Percentiles rank a stretch among this genome's conserved stretches.
These are phyloP conservation scores for Sakesphorus luctuosus DNA, from an alignment of 2,113 vertebrate genomes.

Conservation along the genomic window DNA sequence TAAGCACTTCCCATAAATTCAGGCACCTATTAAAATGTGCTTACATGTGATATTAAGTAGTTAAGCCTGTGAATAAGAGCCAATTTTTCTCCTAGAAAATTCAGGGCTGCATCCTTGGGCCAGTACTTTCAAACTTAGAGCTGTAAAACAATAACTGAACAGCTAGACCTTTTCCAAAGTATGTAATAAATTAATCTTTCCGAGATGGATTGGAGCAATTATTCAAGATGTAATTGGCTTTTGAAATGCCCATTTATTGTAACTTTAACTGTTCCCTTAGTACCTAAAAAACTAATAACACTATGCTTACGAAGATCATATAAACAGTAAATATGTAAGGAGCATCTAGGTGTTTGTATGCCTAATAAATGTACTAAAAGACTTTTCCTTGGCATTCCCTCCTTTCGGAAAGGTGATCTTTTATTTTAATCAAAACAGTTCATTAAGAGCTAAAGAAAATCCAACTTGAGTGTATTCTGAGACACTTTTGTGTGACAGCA, in stretches of 20 bases:
- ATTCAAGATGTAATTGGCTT: slow-evolving; percentile 17
- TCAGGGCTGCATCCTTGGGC: neutral
- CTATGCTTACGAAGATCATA: neutral
- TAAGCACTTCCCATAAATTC: neutral
- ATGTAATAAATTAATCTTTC: neutral
- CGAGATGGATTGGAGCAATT: neutral
- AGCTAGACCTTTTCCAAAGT: neutral
- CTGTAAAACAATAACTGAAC: neutral
- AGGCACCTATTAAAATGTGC: neutral
- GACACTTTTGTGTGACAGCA: neutral
- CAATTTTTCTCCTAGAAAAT: neutral
- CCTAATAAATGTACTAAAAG: neutral
- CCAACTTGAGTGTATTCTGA: neutral
- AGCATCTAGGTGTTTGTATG: neutral
- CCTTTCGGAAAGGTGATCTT: neutral
- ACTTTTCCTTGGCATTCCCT: neutral
- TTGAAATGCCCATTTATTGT: neutral
- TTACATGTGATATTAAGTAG: neutral
- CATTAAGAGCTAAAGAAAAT: neutral
- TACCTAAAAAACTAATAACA: neutral
- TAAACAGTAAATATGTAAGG: neutral
- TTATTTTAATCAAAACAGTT: neutral
- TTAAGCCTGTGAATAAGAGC: neutral
- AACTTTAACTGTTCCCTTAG: neutral
- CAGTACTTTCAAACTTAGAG: neutral